phyloP scores from a whole-genome alignment of 1,140 invertebrate species.

The Caenorhabditis inopinata region DNA sequence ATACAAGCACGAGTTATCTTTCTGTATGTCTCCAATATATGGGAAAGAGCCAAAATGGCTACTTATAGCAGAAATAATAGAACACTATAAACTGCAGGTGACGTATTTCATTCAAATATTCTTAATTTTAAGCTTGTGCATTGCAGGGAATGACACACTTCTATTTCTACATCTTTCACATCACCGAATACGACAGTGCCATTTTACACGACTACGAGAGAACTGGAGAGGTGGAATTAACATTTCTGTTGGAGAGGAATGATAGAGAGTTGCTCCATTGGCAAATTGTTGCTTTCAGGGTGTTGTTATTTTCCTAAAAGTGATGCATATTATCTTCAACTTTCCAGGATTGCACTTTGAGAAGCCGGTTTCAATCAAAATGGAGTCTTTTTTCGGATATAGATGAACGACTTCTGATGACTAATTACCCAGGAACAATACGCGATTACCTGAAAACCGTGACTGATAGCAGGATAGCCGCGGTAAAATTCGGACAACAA shows the following conservation, averaged over 20 bases:
- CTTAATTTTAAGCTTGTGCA: too few species aligned
- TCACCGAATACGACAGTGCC: not conserved
- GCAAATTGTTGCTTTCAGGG: not conserved
- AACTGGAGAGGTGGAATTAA: conserved; percentile 18
- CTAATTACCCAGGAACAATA: not conserved
- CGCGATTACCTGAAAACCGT: not conserved
- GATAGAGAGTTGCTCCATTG: not conserved
- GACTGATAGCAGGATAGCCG: not conserved
- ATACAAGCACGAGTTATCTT: not conserved
- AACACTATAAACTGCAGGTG: conserved; percentile 14
- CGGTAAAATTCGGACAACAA: not conserved
- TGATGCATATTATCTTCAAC: not conserved
- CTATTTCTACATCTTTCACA: not conserved
- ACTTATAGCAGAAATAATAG: not conserved
- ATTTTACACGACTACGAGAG: not conserved
- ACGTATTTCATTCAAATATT: too few species aligned
- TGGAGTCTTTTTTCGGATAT: not conserved
- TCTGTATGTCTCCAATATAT: not conserved
- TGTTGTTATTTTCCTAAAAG: not conserved
- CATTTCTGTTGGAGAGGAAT: not conserved
- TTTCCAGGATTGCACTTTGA: not conserved
- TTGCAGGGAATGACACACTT: not conserved
- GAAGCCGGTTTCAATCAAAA: not conserved
- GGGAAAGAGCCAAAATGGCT: conserved; percentile 3
- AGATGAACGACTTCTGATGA: not conserved